Evolutionary conservation across 2,888 invertebrate genomes (phyloP).

Genomic region (Diarsia rubi): DNA sequence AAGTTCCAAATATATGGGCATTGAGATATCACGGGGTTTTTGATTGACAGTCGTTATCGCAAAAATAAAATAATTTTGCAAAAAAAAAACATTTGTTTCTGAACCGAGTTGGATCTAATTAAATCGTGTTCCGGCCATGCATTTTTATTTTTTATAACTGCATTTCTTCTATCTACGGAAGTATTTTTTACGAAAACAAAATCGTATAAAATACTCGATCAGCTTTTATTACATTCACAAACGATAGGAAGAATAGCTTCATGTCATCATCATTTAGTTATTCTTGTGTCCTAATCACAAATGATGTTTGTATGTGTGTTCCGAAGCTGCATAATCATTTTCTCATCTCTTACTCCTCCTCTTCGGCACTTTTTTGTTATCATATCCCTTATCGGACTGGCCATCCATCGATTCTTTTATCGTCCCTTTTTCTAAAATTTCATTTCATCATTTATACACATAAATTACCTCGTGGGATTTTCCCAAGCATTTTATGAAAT

Average conservation of each 20-base stretch:
- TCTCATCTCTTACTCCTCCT: background rate
- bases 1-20: background rate
- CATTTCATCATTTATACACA: background rate
- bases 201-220: background rate
- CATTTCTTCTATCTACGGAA: background rate
- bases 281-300: background rate
- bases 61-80: background rate
- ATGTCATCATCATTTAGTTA: background rate
- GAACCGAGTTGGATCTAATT: conserved; percentile 23
- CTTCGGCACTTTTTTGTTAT: background rate
- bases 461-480: background rate
- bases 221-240: background rate
- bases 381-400: background rate
- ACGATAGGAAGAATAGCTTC: background rate
- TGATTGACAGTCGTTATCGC: background rate
- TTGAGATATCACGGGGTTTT: background rate
- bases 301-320: background rate
- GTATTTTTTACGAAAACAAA: background rate
- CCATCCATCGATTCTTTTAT: background rate
- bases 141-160: conserved; percentile 25
- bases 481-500: background rate
- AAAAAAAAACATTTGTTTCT: background rate
- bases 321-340: background rate
- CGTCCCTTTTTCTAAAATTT: background rate
- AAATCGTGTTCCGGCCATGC: background rate